These are phyloP conservation scores for Coryphaenoides rupestris DNA, from an alignment of 2,113 vertebrate genomes.

Conservation along the genomic window DNA sequence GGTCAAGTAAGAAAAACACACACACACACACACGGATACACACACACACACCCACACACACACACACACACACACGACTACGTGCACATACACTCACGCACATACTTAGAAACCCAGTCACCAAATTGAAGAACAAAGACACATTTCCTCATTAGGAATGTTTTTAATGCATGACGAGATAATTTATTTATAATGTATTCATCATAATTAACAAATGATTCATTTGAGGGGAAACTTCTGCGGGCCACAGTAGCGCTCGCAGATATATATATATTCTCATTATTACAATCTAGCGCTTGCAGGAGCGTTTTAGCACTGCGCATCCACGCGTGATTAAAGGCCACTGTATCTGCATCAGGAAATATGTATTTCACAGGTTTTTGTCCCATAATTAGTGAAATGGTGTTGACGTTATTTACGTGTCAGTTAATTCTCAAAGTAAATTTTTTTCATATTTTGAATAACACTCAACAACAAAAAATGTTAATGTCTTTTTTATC, in stretches of 20 bases:
- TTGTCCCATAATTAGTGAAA: constrained; percentile 39
- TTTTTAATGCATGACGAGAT: constrained; percentile 71
- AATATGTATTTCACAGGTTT: constrained; percentile 48
- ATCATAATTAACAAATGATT: constrained; percentile 68
- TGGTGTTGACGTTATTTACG: constrained; percentile 21
- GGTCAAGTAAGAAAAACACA: constrained; percentile 11
- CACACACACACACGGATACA: constrained; percentile 21
- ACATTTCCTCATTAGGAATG: constrained; percentile 67
- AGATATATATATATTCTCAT: constrained; percentile 58
- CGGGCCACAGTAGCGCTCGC: constrained; percentile 40
- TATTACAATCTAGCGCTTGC: constrained; percentile 33
- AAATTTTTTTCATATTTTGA: background rate
- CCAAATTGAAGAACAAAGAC: constrained; percentile 52
- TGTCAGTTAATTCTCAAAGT: constrained; percentile 17
- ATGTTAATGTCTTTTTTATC: constrained; percentile 10
- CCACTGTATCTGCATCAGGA: constrained; percentile 51
- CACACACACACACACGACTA: constrained; percentile 27
- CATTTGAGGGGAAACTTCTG: constrained; percentile 51
- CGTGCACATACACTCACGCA: constrained; percentile 10
- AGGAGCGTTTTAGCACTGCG: constrained; percentile 31
- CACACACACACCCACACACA: constrained; percentile 27
- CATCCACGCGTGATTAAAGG: constrained; percentile 55
- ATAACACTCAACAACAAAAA: background rate
- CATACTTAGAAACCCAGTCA: background rate
- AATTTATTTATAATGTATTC: constrained; percentile 76